Conservation (phyloP, 1,140 invertebrate genomes). For the Calliphora vicina region DNA sequence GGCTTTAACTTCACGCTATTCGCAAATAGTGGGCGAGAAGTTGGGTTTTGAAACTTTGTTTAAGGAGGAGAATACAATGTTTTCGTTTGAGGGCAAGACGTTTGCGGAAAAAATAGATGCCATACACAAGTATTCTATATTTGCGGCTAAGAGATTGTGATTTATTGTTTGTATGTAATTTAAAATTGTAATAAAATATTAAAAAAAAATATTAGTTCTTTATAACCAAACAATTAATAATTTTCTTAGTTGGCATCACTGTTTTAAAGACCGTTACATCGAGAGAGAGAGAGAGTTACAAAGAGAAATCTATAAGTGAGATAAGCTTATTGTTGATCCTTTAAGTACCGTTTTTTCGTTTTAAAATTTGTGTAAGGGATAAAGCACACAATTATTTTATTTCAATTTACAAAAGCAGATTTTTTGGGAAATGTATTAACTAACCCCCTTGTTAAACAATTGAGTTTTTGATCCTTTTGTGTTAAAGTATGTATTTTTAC, state of each 20-base stretch:
- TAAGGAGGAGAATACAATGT: conserved; percentile 64
- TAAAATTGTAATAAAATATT: too few relatives aligned
- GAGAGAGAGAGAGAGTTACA: too few relatives aligned
- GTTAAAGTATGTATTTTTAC: too few relatives aligned
- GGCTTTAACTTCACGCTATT: conserved; percentile 66
- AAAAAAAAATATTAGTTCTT: too few relatives aligned
- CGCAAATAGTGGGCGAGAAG: conserved; percentile 66
- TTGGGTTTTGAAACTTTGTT: conserved; percentile 66
- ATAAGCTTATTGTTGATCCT: conserved; percentile 28
- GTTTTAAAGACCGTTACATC: too few relatives aligned
- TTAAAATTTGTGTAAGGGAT: background rate
- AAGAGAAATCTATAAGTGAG: background rate
- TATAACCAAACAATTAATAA: too few relatives aligned
- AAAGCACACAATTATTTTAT: too few relatives aligned
- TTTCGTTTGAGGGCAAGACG: conserved; percentile 65
- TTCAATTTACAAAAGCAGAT: background rate
- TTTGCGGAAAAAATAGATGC: conserved; percentile 65
- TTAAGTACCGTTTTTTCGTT: background rate
- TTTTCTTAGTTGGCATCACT: too few relatives aligned
- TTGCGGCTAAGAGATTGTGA: conserved; percentile 53
- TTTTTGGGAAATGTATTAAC: background rate
- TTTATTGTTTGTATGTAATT: too few relatives aligned
- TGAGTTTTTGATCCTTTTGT: background rate
- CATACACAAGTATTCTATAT: conserved; percentile 52
- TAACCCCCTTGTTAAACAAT: background rate